Evolutionary conservation across 1,140 invertebrate species (phyloP), one percentile per base, ranked within the genome.

Genomic region (Leptopilina boulardi): DNA sequence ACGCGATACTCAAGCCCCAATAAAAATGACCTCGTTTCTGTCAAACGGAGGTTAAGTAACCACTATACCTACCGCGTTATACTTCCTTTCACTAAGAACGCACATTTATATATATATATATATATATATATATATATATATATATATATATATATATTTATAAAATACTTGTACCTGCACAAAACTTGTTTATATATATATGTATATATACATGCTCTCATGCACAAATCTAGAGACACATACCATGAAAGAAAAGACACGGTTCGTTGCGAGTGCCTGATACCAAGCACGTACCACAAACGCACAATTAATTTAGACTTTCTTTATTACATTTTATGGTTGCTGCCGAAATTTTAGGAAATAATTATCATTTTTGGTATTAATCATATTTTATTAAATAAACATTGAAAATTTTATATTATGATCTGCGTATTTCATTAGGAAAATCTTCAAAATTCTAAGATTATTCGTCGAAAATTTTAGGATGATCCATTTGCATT

Each of bases 11-110:
- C 72, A 76, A 72, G 77, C 77, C 77, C 75, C 83, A 80, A 85
- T 82, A 86, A 87, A 87, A 87, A 87, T 87, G 85, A 85, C 85
- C 85, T 87, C 84, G 84, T 86, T 87, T 87, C 85, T 86, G 83
- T 85, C 83, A 86, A 86, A 83, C 84, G 77, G 84, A 86, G 85
- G 85, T 87, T 85, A 87, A 86, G 84, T 85, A 87, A 87, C 84
- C 81, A 85, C 59, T 85, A 84, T 76, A 76, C 76, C 80, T 72
- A 56, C 77, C 73, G 80, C 76, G 78, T 82, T 83, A 85, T 82
- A 85, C 83, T 85, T 87, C 85, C 85, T 87, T 87, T 86, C 85
- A 86, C 85, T 86, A 77, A 54, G 70, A 71, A 30, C 73, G 44
- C 74, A 70, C 42, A 42, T 42, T 34, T n/a, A 38, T 38, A 38